Evolutionary conservation across 2,888 invertebrate genomes (phyloP).

Genomic region (Andrena trimmerana): DNA sequence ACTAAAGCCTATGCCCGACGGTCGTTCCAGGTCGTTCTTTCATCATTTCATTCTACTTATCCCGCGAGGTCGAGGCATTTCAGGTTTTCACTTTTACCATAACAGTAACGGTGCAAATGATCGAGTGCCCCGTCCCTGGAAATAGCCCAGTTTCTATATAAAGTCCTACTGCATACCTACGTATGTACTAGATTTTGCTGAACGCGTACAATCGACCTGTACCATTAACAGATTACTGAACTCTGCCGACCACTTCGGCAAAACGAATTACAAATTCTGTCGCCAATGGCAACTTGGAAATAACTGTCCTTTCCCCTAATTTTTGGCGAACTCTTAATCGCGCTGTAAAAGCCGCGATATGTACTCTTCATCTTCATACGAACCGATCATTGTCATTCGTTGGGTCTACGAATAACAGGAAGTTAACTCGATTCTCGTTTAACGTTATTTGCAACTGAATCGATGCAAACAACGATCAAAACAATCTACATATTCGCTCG

Average conservation of each 20-base stretch:
- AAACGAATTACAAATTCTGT: slow-evolving; percentile 24
- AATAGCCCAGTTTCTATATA: slow-evolving; percentile 1
- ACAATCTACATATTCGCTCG: slow-evolving; percentile 2
- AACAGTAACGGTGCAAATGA: slow-evolving; percentile 23
- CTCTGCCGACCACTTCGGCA: neutral
- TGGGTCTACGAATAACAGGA: too few species aligned
- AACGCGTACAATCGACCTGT: neutral
- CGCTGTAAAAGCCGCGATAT: neutral
- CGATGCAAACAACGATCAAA: neutral
- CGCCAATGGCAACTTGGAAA: slow-evolving; percentile 1
- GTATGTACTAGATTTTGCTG: neutral
- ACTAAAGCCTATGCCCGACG: slow-evolving; percentile 5
- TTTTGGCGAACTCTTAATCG: slow-evolving; percentile 7
- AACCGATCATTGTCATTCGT: neutral
- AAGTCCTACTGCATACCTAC: neutral
- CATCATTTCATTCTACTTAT: slow-evolving; percentile 46
- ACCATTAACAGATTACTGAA: neutral
- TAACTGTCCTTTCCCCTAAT: neutral
- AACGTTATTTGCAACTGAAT: neutral
- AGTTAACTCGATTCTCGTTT: neutral
- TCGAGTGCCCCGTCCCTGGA: slow-evolving; percentile 18
- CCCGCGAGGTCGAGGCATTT: slow-evolving; percentile 38
- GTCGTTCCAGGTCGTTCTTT: slow-evolving; percentile 21
- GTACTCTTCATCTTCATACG: neutral
- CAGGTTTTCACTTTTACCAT: slow-evolving; percentile 52